Evolutionary conservation across 1,140 invertebrate genomes (phyloP).

Genomic region (Magallana angulata): DNA sequence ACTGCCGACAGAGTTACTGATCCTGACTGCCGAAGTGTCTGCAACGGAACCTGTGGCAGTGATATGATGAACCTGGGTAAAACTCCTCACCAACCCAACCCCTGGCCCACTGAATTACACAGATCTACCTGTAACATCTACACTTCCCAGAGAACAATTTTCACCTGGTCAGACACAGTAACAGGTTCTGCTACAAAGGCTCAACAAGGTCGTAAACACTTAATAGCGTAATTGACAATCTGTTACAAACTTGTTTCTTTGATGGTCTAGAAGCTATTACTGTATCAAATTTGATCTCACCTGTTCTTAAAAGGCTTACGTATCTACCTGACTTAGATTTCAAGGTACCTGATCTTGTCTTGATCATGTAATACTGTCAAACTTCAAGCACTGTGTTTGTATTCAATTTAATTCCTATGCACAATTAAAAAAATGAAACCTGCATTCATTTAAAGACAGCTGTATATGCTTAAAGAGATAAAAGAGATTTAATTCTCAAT

Average conservation of each 20-base stretch:
- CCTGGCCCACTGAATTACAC: background rate
- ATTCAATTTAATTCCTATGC: too few species aligned
- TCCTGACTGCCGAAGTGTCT: background rate
- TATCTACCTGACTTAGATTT: constrained; percentile 24
- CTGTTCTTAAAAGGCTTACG: constrained; percentile 9
- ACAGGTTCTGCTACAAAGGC: background rate
- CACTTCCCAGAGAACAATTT: background rate
- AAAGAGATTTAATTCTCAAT: too few species aligned
- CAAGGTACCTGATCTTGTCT: constrained; percentile 13
- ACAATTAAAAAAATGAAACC: too few species aligned
- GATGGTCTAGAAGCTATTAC: constrained; percentile 28
- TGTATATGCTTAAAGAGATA: too few species aligned
- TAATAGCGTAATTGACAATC: constrained; percentile 22
- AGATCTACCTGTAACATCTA: background rate
- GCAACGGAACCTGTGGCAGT: too few species aligned
- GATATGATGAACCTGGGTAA: too few species aligned
- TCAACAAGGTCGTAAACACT: constrained; percentile 25
- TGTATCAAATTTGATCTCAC: constrained; percentile 33
- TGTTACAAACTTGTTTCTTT: constrained; percentile 3
- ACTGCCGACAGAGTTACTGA: background rate
- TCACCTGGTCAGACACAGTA: constrained; percentile 20
- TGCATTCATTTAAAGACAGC: too few species aligned
- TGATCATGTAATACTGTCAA: too few species aligned
- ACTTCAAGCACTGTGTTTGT: too few species aligned
- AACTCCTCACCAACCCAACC: too few species aligned